These are phyloP conservation scores for Eulimnadia texana DNA, from an alignment of 1,140 invertebrate species.

Conservation along the genomic window DNA sequence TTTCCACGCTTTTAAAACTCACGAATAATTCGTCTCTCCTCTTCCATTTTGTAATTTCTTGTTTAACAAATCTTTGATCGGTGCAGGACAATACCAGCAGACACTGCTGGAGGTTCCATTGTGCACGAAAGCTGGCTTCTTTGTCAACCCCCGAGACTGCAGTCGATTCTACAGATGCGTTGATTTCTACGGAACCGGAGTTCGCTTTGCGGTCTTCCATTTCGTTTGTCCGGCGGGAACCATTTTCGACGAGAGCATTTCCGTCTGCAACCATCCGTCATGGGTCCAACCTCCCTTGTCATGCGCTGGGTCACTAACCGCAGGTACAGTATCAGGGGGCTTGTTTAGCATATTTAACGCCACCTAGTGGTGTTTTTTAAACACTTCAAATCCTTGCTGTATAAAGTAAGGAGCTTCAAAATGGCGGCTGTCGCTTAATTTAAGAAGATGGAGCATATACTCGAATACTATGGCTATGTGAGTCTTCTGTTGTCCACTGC, in stretches of 20 bases:
- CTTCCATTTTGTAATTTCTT: neutral
- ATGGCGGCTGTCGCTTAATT: too few relatives aligned
- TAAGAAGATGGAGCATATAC: too few relatives aligned
- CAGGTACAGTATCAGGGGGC: neutral
- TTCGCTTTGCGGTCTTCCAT: slow-evolving; percentile 37
- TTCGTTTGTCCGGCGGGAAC: slow-evolving; percentile 29
- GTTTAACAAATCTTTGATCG: too few relatives aligned
- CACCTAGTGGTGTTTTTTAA: too few relatives aligned
- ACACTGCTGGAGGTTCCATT: too few relatives aligned
- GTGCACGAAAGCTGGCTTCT: slow-evolving; percentile 45
- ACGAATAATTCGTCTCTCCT: neutral
- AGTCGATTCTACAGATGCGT: slow-evolving; percentile 57
- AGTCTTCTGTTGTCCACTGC: too few relatives aligned
- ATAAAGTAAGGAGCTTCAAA: too few relatives aligned
- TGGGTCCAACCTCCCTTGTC: slow-evolving; percentile 7
- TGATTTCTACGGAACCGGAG: slow-evolving; percentile 36
- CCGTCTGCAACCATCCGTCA: slow-evolving; percentile 20
- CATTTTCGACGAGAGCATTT: slow-evolving; percentile 29
- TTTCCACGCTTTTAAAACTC: neutral
- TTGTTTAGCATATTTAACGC: neutral
- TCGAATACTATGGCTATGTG: too few relatives aligned
- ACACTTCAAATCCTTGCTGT: too few relatives aligned
- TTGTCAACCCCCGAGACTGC: slow-evolving; percentile 45
- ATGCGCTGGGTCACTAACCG: neutral
- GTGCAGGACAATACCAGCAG: too few relatives aligned